Evolutionary conservation across 2,113 vertebrate species (phyloP).

Genomic region (Tupaia tana): DNA sequence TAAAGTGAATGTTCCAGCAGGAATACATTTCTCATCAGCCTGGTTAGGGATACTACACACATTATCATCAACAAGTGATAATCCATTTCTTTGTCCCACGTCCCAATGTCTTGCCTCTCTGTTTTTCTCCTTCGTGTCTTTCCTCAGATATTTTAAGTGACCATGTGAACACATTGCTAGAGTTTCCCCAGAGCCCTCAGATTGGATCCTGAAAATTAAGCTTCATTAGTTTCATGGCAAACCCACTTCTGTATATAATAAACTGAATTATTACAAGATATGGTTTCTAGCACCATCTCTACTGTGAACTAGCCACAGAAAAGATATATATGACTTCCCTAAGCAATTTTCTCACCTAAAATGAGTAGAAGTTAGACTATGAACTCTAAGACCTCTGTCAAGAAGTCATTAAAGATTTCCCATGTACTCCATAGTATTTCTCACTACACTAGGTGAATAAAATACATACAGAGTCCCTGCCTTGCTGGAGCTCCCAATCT

Average conservation of each 20-base stretch:
- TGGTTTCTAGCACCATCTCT: neutral
- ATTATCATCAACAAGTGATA: too few relatives aligned
- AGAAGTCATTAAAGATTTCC: neutral
- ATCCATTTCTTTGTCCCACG: too few relatives aligned
- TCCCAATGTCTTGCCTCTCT: too few relatives aligned
- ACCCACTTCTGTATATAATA: neutral
- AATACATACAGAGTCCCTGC: neutral
- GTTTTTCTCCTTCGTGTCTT: too few relatives aligned
- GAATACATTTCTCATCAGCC: too few relatives aligned
- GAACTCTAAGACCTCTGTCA: neutral
- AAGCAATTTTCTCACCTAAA: conserved; percentile 24
- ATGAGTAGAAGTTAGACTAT: neutral
- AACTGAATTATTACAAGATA: neutral
- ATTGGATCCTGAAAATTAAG: conserved; percentile 15
- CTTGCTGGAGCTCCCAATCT: neutral
- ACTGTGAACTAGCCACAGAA: neutral
- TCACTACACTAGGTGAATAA: neutral
- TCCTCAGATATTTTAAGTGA: neutral
- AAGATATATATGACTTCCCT: neutral
- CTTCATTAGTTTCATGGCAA: conserved; percentile 26
- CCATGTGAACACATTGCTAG: conserved; percentile 2
- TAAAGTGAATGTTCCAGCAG: too few relatives aligned
- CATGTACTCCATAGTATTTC: neutral
- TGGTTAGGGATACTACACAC: too few relatives aligned
- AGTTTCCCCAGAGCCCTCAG: neutral